Evolutionary conservation across 2,797 vertebrate species (phyloP).

Genomic region (Simalia tracyae): DNA sequence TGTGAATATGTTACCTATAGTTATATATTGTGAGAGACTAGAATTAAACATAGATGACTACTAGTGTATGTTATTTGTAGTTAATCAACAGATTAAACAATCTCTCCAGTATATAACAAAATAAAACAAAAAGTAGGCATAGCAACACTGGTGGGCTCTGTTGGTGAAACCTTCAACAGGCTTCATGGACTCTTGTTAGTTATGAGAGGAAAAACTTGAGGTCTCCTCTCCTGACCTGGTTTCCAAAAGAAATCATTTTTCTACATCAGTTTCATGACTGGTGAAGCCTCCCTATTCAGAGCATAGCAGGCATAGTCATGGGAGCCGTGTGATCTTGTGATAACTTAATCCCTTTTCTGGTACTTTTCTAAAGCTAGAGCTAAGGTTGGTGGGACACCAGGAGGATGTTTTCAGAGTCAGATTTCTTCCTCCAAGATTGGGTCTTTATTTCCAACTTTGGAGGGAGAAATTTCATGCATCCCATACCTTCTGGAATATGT

Average conservation of each 20-base stretch:
- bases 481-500: background rate
- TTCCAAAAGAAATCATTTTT: background rate
- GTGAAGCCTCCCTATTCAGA: background rate
- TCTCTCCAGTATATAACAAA: slow-evolving; percentile 53
- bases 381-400: background rate
- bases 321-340: background rate
- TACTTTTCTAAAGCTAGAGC: background rate
- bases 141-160: background rate
- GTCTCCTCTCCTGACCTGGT: background rate
- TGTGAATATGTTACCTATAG: slow-evolving; percentile 65
- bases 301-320: background rate
- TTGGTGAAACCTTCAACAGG: background rate
- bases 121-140: background rate
- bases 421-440: background rate
- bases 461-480: background rate
- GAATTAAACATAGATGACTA: slow-evolving; percentile 42
- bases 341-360: background rate
- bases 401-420: background rate
- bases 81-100: slow-evolving; percentile 6
- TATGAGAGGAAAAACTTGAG: background rate
- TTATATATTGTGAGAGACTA: slow-evolving; percentile 52
- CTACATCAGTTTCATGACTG: background rate
- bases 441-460: background rate
- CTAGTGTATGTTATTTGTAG: slow-evolving; percentile 50
- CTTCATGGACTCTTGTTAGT: background rate